Base-by-base conservation (phyloP, 2,797 vertebrate species). In the Masticophis lateralis region DNA sequence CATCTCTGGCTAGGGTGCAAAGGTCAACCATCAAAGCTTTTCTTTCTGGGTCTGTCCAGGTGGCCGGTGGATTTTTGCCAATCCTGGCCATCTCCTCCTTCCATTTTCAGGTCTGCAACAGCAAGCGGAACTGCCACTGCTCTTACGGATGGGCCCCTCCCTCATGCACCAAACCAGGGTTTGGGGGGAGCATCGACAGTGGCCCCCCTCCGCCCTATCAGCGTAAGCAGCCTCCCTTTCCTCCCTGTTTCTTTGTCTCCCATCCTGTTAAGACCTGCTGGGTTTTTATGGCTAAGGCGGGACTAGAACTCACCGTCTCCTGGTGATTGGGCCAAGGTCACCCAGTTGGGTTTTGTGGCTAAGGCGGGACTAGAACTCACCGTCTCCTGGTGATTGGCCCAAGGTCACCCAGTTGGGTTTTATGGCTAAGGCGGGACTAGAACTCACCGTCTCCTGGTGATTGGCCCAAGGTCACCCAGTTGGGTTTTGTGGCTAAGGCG, bases 41-140 rank as follows among this genome's bases (percentile, higher is more conserved):
- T 32, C 13, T n/a, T 0, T 32, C n/a, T 69, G 66, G 66, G 12
- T n/a, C n/a, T 32, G 63, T 32, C 66, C 66, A 2, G n/a, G n/a
- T 1, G 16, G 6, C 6, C 5, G 7, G 16, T 20, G 66, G n/a
- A 32, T 2, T 6, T 7, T 1, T 2, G 2, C 14, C 69, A 2
- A 37, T 37, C 69, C 69, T 20, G 18, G 3, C 18, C 14, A 4
- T 37, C 69, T 37, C 14, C 69, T 43, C 43, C 16, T 37, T 43
- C 59, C 12, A 0, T 22, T 88, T 91, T 86, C 94, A 99, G 99
- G 98, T 99, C 88, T 99, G 99, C 96, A 99, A 99, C 97, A 99
- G 98, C 96, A 99, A 99, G 93, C 95, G 95, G 89, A 99, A 99
- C 97, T 99, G 99, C 94, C 99, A 99, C 96, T 99, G 99, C 43